Conservation (phyloP, 2,797 vertebrate genomes). For the Alosa sapidissima region DNA sequence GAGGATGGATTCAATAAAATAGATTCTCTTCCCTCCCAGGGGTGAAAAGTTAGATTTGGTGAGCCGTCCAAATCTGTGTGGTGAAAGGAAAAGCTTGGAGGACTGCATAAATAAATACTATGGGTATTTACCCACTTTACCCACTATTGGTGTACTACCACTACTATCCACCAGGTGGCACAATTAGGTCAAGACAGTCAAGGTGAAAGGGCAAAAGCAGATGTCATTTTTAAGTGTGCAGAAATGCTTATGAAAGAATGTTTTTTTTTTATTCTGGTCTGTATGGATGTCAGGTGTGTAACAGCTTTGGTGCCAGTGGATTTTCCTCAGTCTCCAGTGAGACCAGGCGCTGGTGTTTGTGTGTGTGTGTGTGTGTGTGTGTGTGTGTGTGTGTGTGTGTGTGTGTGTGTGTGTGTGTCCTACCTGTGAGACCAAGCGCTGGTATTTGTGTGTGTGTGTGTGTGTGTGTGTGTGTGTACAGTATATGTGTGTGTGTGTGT, state of each 20-base stretch:
- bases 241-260: not conserved
- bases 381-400: slow-evolving; percentile 9
- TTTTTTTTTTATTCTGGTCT: not conserved
- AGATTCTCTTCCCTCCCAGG: not conserved
- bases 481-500: too few relatives aligned
- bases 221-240: not conserved
- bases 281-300: not conserved
- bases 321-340: slow-evolving; percentile 61
- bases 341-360: slow-evolving; percentile 90
- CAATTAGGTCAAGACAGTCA: not conserved
- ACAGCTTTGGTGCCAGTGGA: not conserved
- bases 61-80: not conserved
- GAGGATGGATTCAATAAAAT: not conserved
- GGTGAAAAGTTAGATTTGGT: not conserved
- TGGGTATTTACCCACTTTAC: too few relatives aligned
- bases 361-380: slow-evolving; percentile 53
- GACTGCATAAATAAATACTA: not conserved
- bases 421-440: slow-evolving; percentile 93
- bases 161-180: not conserved
- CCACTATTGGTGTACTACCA: not conserved
- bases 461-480: too few relatives aligned
- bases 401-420: not conserved
- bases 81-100: not conserved
- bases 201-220: not conserved
- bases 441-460: slow-evolving; percentile 59